A percentile compares a stretch with the other conserved stretches of the same genome.
Conservation (phyloP, 2,113 vertebrate genomes). For the Pelobates fuscus region DNA sequence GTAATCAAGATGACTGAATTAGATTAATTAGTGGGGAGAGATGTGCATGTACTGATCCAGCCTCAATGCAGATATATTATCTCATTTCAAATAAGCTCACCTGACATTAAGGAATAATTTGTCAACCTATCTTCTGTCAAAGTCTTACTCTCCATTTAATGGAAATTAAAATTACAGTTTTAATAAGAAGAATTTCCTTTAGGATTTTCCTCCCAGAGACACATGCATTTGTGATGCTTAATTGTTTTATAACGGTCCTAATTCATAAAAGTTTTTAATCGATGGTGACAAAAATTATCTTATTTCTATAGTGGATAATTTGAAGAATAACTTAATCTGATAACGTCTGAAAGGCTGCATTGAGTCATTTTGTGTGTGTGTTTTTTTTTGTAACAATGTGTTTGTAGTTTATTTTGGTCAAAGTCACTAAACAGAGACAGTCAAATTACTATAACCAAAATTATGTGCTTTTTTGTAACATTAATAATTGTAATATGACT, state of each 20-base stretch:
- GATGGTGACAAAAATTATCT: conserved; percentile 79
- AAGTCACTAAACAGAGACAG: no score
- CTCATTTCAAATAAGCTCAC: conserved; percentile 79
- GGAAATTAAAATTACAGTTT: conserved; percentile 85
- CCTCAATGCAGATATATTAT: conserved; percentile 74
- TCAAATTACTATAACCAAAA: no score
- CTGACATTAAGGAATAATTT: conserved; percentile 86
- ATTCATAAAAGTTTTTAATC: conserved; percentile 82
- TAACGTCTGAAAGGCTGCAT: conserved; percentile 14
- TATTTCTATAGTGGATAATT: conserved; percentile 67
- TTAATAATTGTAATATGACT: no score
- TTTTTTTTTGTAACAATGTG: no score
- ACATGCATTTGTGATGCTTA: conserved; percentile 77
- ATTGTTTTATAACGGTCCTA: conserved; percentile 83
- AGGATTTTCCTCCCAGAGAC: conserved; percentile 78
- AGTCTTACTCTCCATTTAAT: conserved; percentile 80
- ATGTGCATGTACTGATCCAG: conserved; percentile 71
- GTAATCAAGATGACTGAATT: conserved; percentile 82
- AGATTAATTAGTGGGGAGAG: conserved; percentile 79
- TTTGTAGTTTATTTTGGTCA: no score
- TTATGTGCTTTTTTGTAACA: no score
- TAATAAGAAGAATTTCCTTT: conserved; percentile 84
- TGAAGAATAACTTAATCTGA: conserved; percentile 58
- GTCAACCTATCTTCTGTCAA: conserved; percentile 76
- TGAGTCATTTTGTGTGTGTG: background rate